phyloP scores from a whole-genome alignment of 2,797 vertebrate species.

The Thamnophis elegans region DNA sequence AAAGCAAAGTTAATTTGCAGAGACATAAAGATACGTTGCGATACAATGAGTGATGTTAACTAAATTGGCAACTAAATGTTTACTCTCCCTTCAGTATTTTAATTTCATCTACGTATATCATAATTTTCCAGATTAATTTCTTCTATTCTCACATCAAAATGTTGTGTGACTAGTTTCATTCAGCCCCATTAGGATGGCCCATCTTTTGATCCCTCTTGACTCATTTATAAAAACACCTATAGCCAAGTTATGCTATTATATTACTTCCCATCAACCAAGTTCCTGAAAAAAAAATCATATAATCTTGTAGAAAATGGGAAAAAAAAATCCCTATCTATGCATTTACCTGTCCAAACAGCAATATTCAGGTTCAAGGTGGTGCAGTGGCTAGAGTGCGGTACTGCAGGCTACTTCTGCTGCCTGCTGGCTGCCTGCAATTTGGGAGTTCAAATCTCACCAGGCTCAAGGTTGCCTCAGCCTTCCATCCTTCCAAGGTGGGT shows the following conservation, averaged over 20 bases:
- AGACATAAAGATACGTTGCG: not conserved
- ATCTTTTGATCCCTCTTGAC: not conserved
- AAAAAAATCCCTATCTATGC: not conserved
- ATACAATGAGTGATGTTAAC: not conserved
- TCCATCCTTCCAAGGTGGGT: too few relatives aligned
- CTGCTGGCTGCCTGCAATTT: too few relatives aligned
- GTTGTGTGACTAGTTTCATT: not conserved
- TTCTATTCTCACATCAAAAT: not conserved
- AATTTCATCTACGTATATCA: not conserved
- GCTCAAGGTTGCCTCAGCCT: too few relatives aligned
- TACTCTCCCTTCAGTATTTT: not conserved
- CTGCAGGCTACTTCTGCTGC: too few relatives aligned
- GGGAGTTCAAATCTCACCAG: too few relatives aligned
- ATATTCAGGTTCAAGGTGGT: not conserved
- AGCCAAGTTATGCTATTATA: not conserved
- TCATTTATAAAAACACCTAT: not conserved
- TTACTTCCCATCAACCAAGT: not conserved
- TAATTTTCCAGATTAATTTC: not conserved
- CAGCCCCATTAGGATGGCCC: not conserved
- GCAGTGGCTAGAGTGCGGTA: too few relatives aligned
- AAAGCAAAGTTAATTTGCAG: not conserved
- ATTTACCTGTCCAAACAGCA: not conserved
- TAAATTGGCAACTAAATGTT: not conserved
- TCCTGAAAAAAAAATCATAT: not conserved
- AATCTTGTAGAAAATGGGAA: not conserved